Percentiles rank a stretch among this genome's conserved stretches.
phyloP scores from a whole-genome alignment of 2,113 vertebrate species.

The Peucedramus taeniatus region DNA sequence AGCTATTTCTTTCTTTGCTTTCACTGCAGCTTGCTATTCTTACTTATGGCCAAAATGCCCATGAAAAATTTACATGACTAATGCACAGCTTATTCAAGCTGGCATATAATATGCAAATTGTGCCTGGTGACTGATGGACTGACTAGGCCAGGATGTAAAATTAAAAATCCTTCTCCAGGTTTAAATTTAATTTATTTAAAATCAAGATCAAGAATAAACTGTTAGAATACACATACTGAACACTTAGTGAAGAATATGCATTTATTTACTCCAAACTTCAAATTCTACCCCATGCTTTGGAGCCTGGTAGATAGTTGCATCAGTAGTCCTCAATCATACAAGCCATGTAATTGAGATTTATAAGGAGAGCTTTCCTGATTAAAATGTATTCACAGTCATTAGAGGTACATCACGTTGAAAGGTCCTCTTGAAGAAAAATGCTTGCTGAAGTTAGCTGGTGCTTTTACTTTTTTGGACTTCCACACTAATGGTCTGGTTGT shows the following conservation, averaged over 20 bases:
- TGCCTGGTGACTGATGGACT: neutral
- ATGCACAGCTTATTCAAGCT: neutral
- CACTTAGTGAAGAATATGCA: neutral
- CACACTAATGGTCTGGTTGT: neutral
- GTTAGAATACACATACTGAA: neutral
- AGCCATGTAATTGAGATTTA: neutral
- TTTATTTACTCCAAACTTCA: neutral
- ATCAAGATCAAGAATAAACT: neutral
- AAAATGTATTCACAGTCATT: neutral
- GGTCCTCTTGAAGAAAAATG: neutral
- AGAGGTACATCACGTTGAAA: neutral
- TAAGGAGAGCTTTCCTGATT: neutral
- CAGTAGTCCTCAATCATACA: neutral
- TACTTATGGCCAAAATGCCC: neutral
- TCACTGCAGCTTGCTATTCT: neutral
- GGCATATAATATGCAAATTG: neutral
- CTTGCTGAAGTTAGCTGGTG: neutral
- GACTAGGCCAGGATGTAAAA: neutral
- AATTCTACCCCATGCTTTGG: neutral
- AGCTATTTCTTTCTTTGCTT: neutral
- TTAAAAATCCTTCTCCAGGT: neutral
- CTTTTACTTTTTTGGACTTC: neutral
- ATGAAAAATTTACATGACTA: neutral
- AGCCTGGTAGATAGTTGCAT: neutral
- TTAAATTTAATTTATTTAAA: neutral